These are phyloP conservation scores for Neotoxoptera formosana DNA, from an alignment of 1,140 invertebrate species.

Conservation along the genomic window DNA sequence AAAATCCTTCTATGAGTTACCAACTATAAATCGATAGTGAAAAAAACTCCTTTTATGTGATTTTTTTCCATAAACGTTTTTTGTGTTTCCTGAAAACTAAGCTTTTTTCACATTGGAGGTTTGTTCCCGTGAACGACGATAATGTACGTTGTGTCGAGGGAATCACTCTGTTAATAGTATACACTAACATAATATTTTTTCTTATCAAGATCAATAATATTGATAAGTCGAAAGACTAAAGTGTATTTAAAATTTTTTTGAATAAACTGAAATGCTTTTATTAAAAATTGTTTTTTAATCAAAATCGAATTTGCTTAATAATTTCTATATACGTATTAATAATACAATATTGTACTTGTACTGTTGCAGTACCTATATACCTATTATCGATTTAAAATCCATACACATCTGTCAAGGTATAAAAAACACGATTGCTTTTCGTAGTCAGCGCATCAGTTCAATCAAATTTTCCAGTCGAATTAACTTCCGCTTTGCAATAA, in stretches of 20 bases:
- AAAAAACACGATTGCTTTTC: background rate
- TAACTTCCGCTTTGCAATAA: background rate
- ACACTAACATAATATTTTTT: no score
- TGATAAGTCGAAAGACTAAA: no score
- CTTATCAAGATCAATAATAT: no score
- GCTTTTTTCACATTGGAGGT: no score
- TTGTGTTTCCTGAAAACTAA: no score
- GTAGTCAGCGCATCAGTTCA: background rate
- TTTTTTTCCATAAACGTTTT: no score
- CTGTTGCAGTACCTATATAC: background rate
- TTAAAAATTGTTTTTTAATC: background rate
- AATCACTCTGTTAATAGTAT: no score
- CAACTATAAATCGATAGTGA: no score
- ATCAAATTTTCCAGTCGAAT: slow-evolving; percentile 1
- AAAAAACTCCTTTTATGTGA: no score
- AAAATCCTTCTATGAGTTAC: no score
- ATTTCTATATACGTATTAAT: background rate
- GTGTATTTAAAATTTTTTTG: background rate
- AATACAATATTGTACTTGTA: background rate
- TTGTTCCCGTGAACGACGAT: no score
- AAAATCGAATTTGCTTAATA: background rate
- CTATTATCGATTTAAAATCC: background rate
- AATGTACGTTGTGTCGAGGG: no score
- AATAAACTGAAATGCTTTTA: background rate
- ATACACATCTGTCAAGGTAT: background rate